Percentiles rank a stretch among this genome's conserved stretches.
Conservation (phyloP, 2,113 vertebrate genomes). For the Neotoma lepida region DNA sequence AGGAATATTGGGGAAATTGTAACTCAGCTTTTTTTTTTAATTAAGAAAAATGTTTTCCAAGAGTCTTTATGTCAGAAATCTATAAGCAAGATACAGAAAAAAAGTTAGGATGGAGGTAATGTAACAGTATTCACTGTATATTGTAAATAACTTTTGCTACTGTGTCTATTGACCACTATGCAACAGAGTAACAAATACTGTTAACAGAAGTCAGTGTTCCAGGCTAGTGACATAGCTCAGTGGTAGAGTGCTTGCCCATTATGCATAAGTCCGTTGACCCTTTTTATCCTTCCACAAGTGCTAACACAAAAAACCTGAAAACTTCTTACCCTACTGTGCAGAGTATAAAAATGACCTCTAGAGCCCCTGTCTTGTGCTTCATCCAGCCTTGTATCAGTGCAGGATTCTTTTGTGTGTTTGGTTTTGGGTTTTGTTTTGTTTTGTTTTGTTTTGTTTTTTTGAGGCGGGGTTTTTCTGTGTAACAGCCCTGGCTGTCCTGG, state of each 20-base stretch:
- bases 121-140: slow-evolving; percentile 60
- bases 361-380: not conserved
- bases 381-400: not conserved
- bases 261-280: not conserved
- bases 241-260: not conserved
- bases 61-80: slow-evolving; percentile 61
- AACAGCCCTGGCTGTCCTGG: not conserved
- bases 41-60: slow-evolving; percentile 65
- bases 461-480: not conserved
- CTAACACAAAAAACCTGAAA: not conserved
- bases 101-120: slow-evolving; percentile 53
- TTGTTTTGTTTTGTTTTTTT: not conserved
- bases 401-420: not conserved
- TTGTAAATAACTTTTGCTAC: slow-evolving; percentile 75
- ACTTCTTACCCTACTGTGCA: not conserved
- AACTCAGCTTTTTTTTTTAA: slow-evolving; percentile 81
- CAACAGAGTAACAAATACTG: slow-evolving; percentile 78
- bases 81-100: slow-evolving; percentile 59
- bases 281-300: not conserved
- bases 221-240: not conserved
- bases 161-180: slow-evolving; percentile 70
- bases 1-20: slow-evolving; percentile 88
- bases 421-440: too few species aligned
- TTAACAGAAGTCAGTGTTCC: slow-evolving; percentile 79
- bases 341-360: not conserved